Percentiles rank a stretch among this genome's conserved stretches.
Evolutionary conservation across 2,888 invertebrate species (phyloP).

Genomic region (Thymelicus sylvestris): DNA sequence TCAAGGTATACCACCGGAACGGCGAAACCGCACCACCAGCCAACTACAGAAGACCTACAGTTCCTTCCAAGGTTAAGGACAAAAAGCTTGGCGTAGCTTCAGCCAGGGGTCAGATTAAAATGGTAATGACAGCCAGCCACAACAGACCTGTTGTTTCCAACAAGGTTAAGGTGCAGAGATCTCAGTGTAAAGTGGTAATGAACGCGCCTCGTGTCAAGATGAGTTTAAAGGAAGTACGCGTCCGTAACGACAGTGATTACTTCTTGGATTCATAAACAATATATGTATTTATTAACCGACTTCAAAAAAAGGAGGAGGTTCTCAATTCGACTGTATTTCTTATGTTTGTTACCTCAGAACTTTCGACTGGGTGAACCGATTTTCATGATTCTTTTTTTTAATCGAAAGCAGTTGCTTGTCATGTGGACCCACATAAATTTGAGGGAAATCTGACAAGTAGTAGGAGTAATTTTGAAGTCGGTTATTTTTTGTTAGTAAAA

Average conservation of each 20-base stretch:
- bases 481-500: too few species aligned
- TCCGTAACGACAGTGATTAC: constrained; percentile 10
- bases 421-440: too few species aligned
- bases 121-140: neutral
- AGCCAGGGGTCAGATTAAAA: neutral
- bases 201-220: constrained; percentile 44
- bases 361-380: too few species aligned
- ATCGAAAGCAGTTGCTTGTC: too few species aligned
- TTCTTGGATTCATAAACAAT: neutral
- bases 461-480: too few species aligned
- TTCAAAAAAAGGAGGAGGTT: too few species aligned
- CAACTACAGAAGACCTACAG: neutral
- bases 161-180: constrained; percentile 12
- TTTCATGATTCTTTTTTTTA: too few species aligned
- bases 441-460: too few species aligned
- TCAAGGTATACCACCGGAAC: constrained; percentile 75
- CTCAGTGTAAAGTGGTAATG: constrained; percentile 39
- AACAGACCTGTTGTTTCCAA: constrained; percentile 11
- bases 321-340: too few species aligned
- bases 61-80: constrained; percentile 24
- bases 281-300: too few species aligned
- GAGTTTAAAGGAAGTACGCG: constrained; percentile 46
- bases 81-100: neutral
- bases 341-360: too few species aligned
- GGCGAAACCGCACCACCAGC: constrained; percentile 61